Evolutionary conservation across 2,888 invertebrate species (phyloP), one percentile per base, ranked within the genome.

Genomic region (Diaperis boleti): DNA sequence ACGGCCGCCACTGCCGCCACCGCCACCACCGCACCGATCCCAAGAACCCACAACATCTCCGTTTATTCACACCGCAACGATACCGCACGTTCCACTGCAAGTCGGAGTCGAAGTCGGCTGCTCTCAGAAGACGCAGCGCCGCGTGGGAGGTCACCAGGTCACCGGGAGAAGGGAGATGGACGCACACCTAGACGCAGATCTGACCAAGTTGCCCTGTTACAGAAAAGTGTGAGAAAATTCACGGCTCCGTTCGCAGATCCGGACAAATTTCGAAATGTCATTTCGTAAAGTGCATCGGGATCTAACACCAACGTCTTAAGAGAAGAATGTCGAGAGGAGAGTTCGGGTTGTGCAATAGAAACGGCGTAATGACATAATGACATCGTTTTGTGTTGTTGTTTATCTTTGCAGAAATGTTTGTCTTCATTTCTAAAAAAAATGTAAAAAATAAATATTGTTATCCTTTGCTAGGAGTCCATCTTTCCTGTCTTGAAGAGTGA

Each of bases 61-160:
- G 29, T 54, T 42, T 7, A 10, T 22, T 14, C 22, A 22, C 52
- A 54, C 54, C 41, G 31, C 54, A 10, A 29, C 20, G 37, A 14
- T 35, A 22, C 35, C 26, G 41, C 62, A 49, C 52, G 54, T 50
- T 41, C 59, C 54, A 47, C 59, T 54, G 54, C 41, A 63, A 22
- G 45, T 39, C 52, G 29, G 44, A 47, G 52, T 54, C 52, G 33
- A 63, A 22, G 45, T 39, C 52, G 29, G 44, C 54, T 29, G 37
- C 45, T 62, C 57, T 26, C 5, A 31, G 59, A 63, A 63, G 63
- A 63, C 44, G 59, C 26, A 37, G 47, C 33, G 59, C 57, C 37
- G 14, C 45, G 42, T 52, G 63, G 59, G 63, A 63, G 63, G 63
- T 63, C 63, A 63, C 57, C 63, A 63, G 63, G 63, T 63, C 63